These are phyloP conservation scores for Clytia hemisphaerica DNA, from an alignment of 30 jellyfish, hydroid and myxozoan species.

Conservation along the genomic window DNA sequence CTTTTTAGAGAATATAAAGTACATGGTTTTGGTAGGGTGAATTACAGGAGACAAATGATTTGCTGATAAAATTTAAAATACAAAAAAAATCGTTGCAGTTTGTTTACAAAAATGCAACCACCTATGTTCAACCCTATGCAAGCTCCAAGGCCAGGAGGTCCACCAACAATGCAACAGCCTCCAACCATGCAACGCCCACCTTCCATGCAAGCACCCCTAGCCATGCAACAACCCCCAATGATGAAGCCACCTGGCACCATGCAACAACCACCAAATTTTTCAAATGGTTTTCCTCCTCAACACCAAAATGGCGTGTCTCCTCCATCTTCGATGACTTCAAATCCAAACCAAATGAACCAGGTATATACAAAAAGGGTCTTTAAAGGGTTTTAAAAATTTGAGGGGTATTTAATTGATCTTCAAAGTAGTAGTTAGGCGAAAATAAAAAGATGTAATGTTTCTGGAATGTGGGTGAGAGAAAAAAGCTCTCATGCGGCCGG, in stretches of 20 bases:
- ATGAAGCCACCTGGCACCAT: background rate
- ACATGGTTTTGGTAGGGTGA: background rate
- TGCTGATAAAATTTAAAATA: background rate
- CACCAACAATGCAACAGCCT: background rate
- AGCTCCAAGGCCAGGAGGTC: background rate
- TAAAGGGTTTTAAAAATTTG: too few relatives aligned
- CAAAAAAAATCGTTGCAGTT: background rate
- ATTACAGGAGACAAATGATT: background rate
- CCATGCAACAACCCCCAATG: background rate
- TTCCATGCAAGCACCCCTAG: background rate
- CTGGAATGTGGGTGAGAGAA: too few relatives aligned
- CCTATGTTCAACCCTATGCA: background rate
- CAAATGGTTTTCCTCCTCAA: background rate
- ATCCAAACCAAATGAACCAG: too few relatives aligned
- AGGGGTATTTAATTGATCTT: too few relatives aligned
- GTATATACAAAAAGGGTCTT: too few relatives aligned
- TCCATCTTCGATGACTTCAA: too few relatives aligned
- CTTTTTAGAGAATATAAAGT: background rate
- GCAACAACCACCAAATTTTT: background rate
- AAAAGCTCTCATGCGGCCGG: too few relatives aligned
- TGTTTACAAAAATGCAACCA: background rate
- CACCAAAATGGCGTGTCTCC: too few relatives aligned
- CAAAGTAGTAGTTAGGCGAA: too few relatives aligned
- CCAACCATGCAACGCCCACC: background rate
- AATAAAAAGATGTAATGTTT: too few relatives aligned